Evolutionary conservation across 2,113 vertebrate genomes (phyloP), one percentile per base, ranked within the genome.

Genomic region (Ptilorrhoa leucosticta): DNA sequence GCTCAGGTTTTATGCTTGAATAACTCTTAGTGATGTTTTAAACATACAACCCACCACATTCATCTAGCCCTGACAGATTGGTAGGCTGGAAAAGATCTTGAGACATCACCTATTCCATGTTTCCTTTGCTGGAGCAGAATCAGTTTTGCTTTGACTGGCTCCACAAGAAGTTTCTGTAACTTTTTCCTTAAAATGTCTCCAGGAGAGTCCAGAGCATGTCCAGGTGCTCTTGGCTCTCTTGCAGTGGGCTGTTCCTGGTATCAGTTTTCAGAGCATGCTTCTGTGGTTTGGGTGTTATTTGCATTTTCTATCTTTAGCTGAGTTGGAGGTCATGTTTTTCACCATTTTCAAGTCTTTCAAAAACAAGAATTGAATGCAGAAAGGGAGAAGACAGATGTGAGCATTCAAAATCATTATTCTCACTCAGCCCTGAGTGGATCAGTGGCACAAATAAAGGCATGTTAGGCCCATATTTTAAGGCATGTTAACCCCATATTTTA

Each of bases 231-330:
- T 63, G 66, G 42, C 77, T 27, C 16, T 40, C 40, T 64, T 50
- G 23, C 57, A 77, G 77, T 39, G n/a, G 26, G 23, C 60, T 50
- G 53, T 35, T 70, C 11, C 79, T 88, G 47, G 69, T 94, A 47
- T 56, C 61, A 10, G 68, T 89, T 95, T 80, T 87, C 88, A 94
- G 28, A 53, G 45, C 3, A 1, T 85, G 28, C 39, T 85, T 33
- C 92, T 1, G 30, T 83, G 56, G 53, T 90, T 68, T 63, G 45
- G 71, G 63, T 21, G 2, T 87, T 64, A 96, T 93, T 96, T 96
- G 96, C 93, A 95, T 96, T 90, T 96, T 90, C 90, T 94, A 56
- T 94, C 88, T 93, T 92, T 89, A 90, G 85, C 56, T 68, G 35
- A 83, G 37, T 60, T 88, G 40, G 54, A 90, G 84, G 42, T 80